Evolutionary conservation across 1,140 invertebrate genomes (phyloP).

Genomic region (Phortica variegata): DNA sequence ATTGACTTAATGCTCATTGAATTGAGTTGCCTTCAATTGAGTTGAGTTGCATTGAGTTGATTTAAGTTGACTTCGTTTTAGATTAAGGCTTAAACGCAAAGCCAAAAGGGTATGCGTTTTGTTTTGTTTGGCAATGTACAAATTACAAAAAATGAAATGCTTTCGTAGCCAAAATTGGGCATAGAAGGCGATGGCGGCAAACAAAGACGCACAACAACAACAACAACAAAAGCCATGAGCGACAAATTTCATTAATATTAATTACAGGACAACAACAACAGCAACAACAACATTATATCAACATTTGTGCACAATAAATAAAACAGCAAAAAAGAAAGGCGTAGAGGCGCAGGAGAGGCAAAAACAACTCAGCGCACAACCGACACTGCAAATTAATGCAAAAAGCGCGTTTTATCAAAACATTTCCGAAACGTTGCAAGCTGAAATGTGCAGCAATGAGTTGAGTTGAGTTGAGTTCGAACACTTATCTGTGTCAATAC

Average conservation of each 20-base stretch:
- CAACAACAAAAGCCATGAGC: constrained; percentile 8
- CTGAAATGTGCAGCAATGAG: constrained; percentile 21
- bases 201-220: too few relatives aligned
- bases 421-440: background rate
- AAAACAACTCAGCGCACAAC: constrained; percentile 13
- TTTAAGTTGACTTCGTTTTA: too few relatives aligned
- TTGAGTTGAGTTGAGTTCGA: background rate
- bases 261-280: constrained; percentile 27
- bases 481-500: constrained; percentile 55
- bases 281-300: constrained; percentile 46
- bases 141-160: too few relatives aligned
- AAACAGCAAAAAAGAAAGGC: constrained; percentile 14
- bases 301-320: constrained; percentile 54
- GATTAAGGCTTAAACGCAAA: too few relatives aligned
- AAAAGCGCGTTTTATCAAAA: constrained; percentile 50
- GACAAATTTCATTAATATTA: constrained; percentile 49
- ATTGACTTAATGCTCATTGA: too few relatives aligned
- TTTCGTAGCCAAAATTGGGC: too few relatives aligned
- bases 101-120: too few relatives aligned
- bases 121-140: too few relatives aligned
- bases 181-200: too few relatives aligned
- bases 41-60: too few relatives aligned
- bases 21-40: too few relatives aligned
- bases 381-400: constrained; percentile 33
- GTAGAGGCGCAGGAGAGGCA: constrained; percentile 31